A percentile compares a stretch with the other conserved stretches of the same genome.
Evolutionary conservation across 2,888 invertebrate genomes (phyloP).

Genomic region (Chymomyza amoena): DNA sequence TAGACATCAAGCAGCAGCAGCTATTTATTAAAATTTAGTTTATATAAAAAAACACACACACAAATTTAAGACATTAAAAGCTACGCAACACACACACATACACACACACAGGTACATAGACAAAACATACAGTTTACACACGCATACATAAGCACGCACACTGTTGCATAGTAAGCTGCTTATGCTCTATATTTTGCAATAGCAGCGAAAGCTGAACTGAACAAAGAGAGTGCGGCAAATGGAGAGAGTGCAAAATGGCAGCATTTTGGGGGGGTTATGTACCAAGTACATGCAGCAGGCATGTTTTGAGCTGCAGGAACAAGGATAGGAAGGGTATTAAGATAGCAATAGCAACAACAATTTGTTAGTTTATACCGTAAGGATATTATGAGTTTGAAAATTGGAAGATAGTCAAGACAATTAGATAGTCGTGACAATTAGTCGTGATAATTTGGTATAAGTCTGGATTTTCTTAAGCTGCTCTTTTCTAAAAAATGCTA

Average conservation of each 20-base stretch:
- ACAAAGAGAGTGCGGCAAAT: not conserved
- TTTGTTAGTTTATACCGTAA: too few species aligned
- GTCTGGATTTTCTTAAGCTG: too few species aligned
- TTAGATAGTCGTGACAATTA: too few species aligned
- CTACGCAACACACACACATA: constrained; percentile 20
- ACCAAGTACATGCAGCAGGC: not conserved
- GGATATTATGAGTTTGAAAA: too few species aligned
- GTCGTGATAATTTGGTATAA: too few species aligned
- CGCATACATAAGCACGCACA: constrained; percentile 34
- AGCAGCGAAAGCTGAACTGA: not conserved
- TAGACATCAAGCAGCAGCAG: constrained; percentile 22
- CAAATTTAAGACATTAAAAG: not conserved
- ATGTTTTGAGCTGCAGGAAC: too few species aligned
- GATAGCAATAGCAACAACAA: constrained; percentile 2
- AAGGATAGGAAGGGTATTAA: not conserved
- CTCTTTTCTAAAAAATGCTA: too few species aligned
- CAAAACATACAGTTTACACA: constrained; percentile 15
- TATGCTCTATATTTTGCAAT: constrained; percentile 29
- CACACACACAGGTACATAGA: not conserved
- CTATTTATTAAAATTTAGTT: constrained; percentile 30
- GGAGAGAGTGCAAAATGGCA: not conserved
- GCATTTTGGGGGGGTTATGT: not conserved
- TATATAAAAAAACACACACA: constrained; percentile 18
- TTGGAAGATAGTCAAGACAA: too few species aligned
- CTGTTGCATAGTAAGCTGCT: constrained; percentile 63